Base-by-base conservation (phyloP, 2,888 invertebrate genomes). In the Drosophila demipolita region DNA sequence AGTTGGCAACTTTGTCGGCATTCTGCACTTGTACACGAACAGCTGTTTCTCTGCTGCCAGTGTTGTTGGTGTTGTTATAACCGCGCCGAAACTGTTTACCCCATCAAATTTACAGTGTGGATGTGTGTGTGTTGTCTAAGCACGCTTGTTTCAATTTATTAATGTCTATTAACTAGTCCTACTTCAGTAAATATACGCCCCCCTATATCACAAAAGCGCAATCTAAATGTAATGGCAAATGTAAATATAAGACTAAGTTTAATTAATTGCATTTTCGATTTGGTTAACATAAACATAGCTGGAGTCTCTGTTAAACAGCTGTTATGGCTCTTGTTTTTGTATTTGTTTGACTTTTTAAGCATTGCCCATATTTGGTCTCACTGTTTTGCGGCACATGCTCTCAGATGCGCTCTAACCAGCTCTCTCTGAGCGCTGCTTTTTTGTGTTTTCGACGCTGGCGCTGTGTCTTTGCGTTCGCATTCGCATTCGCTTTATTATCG, bases 401-500 rank as follows among this genome's bases (percentile, higher is more conserved):
- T 82, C 73, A 66, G 38, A 60, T n/a, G 11, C 42, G 48, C 61
- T 55, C 55, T 54, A 29, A 29, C 29, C 29, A 29, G 29, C 6
- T 42, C 67, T 60, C 80, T 79, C 62, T 68, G 58, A 73, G 82
- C 70, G 69, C 58, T 66, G 70, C 87, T 70, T 82, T 45, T 86
- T 80, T 80, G 73, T 87, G 81, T 80, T 78, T 80, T 80, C 81
- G 66, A 80, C 81, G 78, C 78, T 80, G 80, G 78, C 77, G 66
- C 59, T 80, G 69, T 77, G 66, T 70, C 71, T 75, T 78, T 80
- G 79, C 82, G 78, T 87, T 82, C 89, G 89, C 82, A 84, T 87
- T 82, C 89, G 89, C 83, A 89, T 89, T 83, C 77, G 80, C 77
- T 83, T 84, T 84, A 83, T 84, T 84, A 84, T 84, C 83, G 83